Evolutionary conservation across 2,113 vertebrate species (phyloP).

Genomic region (Arenaria interpres): DNA sequence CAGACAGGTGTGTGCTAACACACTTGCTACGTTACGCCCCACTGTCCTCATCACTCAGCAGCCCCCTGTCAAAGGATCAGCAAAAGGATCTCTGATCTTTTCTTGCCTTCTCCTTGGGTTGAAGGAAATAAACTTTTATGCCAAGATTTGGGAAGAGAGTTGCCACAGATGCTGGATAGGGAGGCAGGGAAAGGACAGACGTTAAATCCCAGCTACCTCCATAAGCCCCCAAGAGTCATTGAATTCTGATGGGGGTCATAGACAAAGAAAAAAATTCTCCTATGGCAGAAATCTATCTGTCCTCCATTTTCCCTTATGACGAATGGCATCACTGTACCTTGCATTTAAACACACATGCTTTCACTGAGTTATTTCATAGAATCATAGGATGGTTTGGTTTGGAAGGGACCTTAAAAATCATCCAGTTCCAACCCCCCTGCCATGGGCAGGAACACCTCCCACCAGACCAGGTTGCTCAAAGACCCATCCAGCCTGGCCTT

Average conservation of each 20-base stretch:
- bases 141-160: neutral
- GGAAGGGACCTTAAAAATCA: no score
- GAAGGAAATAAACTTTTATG: neutral
- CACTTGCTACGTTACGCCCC: fast-evolving
- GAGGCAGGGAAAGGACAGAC: neutral
- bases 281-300: neutral
- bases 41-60: neutral
- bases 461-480: no score
- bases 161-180: fast-evolving
- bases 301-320: neutral
- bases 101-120: neutral
- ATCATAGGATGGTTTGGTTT: no score
- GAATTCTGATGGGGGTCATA: neutral
- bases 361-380: neutral
- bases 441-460: no score
- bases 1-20: fast-evolving
- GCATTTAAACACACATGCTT: neutral
- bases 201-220: neutral
- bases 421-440: no score
- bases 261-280: neutral
- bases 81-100: neutral
- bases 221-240: neutral
- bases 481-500: no score
- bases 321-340: neutral
- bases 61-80: neutral